Conservation (phyloP, 2,888 invertebrate species). For the Prenolepis imparis region DNA sequence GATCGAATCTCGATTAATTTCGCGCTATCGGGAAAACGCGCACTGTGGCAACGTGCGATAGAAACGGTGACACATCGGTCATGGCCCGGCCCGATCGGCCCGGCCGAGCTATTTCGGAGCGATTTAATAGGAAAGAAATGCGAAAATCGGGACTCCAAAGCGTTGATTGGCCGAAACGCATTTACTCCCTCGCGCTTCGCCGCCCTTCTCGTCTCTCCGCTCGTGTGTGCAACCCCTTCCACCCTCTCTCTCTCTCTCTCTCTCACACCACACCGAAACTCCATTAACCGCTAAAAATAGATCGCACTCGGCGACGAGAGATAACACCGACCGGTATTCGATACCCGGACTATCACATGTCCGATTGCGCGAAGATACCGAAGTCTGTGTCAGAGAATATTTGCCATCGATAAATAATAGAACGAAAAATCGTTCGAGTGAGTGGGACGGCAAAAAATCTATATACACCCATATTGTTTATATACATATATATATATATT, state of each 20-base stretch:
- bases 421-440: constrained; percentile 47
- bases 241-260: background rate
- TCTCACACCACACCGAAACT: constrained; percentile 72
- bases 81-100: constrained; percentile 48
- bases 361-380: constrained; percentile 69
- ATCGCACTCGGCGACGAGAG: constrained; percentile 69
- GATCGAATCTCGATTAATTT: constrained; percentile 84
- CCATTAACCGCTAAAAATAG: constrained; percentile 80
- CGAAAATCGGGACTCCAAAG: constrained; percentile 64
- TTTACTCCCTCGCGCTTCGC: constrained; percentile 65
- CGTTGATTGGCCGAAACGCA: constrained; percentile 77
- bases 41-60: constrained; percentile 61
- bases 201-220: constrained; percentile 20
- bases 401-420: constrained; percentile 62
- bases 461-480: constrained; percentile 35
- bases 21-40: constrained; percentile 66
- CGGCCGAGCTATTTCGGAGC: constrained; percentile 57
- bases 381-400: constrained; percentile 61
- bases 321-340: constrained; percentile 72
- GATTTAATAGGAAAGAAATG: constrained; percentile 82
- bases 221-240: constrained; percentile 30
- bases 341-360: constrained; percentile 69
- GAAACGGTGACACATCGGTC: constrained; percentile 76
- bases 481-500: background rate
- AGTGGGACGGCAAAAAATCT: constrained; percentile 22